Evolutionary conservation across 2,113 vertebrate species (phyloP).

Genomic region (Percina caprodes): DNA sequence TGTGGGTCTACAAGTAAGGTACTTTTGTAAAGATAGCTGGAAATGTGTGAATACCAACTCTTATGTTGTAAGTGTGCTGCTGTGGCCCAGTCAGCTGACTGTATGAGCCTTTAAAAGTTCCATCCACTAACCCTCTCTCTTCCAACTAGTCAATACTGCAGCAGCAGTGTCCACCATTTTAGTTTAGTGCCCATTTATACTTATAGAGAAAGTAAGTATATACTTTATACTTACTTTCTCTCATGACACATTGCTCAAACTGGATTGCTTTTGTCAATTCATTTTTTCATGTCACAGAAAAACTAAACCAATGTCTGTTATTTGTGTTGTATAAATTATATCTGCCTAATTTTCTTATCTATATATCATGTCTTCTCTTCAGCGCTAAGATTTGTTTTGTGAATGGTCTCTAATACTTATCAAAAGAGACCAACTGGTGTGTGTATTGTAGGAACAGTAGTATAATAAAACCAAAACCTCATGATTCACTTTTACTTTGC

Average conservation of each 20-base stretch:
- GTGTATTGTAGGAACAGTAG: neutral
- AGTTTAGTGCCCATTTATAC: neutral
- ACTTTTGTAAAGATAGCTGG: neutral
- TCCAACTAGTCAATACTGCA: neutral
- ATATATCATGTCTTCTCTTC: neutral
- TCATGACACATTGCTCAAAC: neutral
- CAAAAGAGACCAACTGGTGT: neutral
- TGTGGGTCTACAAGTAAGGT: too few relatives aligned
- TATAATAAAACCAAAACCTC: conserved; percentile 53
- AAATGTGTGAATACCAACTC: neutral
- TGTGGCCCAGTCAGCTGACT: neutral
- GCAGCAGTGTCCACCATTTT: neutral
- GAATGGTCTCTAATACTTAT: neutral
- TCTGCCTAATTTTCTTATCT: neutral
- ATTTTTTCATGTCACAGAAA: neutral
- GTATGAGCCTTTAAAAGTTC: neutral
- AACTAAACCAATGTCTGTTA: neutral
- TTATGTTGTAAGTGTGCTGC: neutral
- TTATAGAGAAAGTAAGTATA: too few relatives aligned
- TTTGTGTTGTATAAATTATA: neutral
- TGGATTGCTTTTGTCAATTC: neutral
- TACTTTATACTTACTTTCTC: too few relatives aligned
- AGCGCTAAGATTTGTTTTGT: neutral
- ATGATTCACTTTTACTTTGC: conserved; percentile 62
- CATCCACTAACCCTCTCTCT: neutral